phyloP scores from a whole-genome alignment of 2,888 invertebrate species.

The Hirudinaria manillensis region DNA sequence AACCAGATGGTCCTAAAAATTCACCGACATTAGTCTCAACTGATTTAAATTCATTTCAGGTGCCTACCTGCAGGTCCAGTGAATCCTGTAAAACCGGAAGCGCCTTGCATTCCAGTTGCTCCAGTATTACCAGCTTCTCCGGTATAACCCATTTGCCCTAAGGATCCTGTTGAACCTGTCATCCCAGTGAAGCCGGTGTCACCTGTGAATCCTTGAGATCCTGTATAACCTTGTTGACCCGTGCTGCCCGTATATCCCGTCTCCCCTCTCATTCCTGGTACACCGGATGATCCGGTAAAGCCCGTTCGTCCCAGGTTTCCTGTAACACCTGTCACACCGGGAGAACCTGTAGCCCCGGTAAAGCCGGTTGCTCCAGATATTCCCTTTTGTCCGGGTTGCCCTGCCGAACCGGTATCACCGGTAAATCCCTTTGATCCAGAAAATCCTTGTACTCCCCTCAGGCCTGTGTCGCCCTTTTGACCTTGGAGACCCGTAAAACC shows the following conservation, averaged over 20 bases:
- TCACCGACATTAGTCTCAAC: not conserved
- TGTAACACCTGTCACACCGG: slow-evolving; percentile 29
- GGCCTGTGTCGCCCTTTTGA: slow-evolving; percentile 19
- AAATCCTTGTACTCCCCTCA: slow-evolving; percentile 14
- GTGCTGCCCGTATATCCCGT: not conserved
- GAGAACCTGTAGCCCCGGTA: slow-evolving; percentile 20
- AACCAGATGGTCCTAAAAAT: slow-evolving; percentile 15
- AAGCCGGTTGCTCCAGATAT: not conserved
- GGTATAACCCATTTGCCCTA: not conserved
- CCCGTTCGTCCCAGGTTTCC: slow-evolving; percentile 30
- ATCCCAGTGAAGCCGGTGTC: not conserved
- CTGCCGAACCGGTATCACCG: slow-evolving; percentile 23
- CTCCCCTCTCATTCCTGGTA: slow-evolving; percentile 25
- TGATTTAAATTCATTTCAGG: not conserved
- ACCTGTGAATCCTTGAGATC: not conserved
- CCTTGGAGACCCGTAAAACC: slow-evolving; percentile 34
- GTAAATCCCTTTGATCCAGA: slow-evolving; percentile 23
- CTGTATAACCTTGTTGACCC: not conserved
- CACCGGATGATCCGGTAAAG: slow-evolving; percentile 15
- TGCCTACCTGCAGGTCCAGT: slow-evolving; percentile 26
- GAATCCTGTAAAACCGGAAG: slow-evolving; percentile 17
- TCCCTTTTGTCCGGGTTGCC: slow-evolving; percentile 19
- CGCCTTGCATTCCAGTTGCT: not conserved
- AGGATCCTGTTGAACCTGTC: not conserved
- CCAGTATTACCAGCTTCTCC: slow-evolving; percentile 7